Evolutionary conservation across 1,140 invertebrate genomes (phyloP).

Genomic region (Nebria ingens): DNA sequence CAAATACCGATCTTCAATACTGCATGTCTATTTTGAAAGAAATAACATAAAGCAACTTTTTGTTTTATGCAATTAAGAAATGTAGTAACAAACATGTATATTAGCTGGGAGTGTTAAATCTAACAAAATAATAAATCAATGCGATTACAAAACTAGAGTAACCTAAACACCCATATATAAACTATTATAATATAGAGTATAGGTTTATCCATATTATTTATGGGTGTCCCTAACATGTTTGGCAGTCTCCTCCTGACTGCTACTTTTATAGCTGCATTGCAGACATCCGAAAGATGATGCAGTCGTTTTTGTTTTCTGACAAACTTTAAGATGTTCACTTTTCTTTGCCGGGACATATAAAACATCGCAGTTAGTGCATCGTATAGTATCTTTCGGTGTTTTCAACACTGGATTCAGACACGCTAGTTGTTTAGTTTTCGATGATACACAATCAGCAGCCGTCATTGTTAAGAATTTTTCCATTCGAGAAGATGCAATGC

Average conservation of each 20-base stretch:
- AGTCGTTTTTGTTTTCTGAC: conserved; percentile 17
- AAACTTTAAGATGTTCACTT: conserved; percentile 20
- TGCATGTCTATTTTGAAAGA: too few relatives aligned
- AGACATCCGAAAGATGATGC: conserved; percentile 24
- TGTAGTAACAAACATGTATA: too few relatives aligned
- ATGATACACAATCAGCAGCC: conserved; percentile 16
- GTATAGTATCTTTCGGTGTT: conserved; percentile 25
- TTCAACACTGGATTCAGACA: conserved; percentile 19
- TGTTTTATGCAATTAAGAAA: too few relatives aligned
- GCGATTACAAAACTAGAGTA: too few relatives aligned
- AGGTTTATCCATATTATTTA: too few relatives aligned
- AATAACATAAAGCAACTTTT: too few relatives aligned
- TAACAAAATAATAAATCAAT: too few relatives aligned
- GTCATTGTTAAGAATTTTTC: conserved; percentile 26
- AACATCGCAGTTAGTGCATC: conserved; percentile 22
- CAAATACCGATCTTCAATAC: too few relatives aligned
- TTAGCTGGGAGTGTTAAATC: too few relatives aligned
- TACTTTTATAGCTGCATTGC: conserved; percentile 22
- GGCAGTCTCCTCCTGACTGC: conserved; percentile 20
- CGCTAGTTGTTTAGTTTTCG: conserved; percentile 20
- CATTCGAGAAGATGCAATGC: conserved; percentile 11
- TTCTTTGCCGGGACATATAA: conserved; percentile 19
- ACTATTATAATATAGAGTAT: too few relatives aligned
- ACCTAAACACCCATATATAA: too few relatives aligned
- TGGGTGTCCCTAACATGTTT: neutral